Evolutionary conservation across 2,113 vertebrate species (phyloP).

Genomic region (Oceanodroma tethys): DNA sequence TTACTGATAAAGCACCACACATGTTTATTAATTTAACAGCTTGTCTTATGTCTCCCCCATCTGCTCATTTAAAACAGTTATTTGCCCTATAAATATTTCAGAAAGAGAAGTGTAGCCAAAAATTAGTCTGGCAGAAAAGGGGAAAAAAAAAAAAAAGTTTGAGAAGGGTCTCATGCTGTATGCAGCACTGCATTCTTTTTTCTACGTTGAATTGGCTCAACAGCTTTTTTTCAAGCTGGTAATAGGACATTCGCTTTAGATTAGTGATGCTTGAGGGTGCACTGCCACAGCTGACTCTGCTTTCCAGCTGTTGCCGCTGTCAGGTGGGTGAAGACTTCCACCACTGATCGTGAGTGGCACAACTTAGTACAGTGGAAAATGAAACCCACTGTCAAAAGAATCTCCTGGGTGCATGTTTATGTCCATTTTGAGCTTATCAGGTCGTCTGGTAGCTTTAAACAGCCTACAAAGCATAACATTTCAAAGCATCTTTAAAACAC

Average conservation of each 20-base stretch:
- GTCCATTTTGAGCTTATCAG: constrained; percentile 23
- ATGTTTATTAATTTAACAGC: constrained; percentile 78
- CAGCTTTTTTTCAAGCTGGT: background rate
- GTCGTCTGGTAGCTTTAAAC: background rate
- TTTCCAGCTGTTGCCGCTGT: constrained; percentile 43
- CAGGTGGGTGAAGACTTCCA: constrained; percentile 46
- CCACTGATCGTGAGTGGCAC: background rate
- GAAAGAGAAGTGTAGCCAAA: constrained; percentile 60
- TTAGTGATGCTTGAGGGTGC: constrained; percentile 21
- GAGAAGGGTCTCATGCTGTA: background rate
- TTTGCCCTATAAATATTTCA: constrained; percentile 72
- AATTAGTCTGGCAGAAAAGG: constrained; percentile 27
- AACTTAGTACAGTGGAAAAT: constrained; percentile 26
- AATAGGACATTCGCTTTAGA: constrained; percentile 54
- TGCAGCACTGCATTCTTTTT: background rate
- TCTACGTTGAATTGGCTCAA: background rate
- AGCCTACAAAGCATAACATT: constrained; percentile 11
- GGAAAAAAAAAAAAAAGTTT: background rate
- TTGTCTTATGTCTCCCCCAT: constrained; percentile 78
- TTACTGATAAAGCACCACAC: constrained; percentile 73
- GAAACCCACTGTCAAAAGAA: constrained; percentile 38
- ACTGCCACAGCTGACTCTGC: background rate
- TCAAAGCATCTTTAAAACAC: background rate
- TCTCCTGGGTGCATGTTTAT: background rate
- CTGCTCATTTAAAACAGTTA: constrained; percentile 77